These are phyloP conservation scores for Drosophila carrolli DNA, from an alignment of 1,140 invertebrate genomes.

Conservation along the genomic window DNA sequence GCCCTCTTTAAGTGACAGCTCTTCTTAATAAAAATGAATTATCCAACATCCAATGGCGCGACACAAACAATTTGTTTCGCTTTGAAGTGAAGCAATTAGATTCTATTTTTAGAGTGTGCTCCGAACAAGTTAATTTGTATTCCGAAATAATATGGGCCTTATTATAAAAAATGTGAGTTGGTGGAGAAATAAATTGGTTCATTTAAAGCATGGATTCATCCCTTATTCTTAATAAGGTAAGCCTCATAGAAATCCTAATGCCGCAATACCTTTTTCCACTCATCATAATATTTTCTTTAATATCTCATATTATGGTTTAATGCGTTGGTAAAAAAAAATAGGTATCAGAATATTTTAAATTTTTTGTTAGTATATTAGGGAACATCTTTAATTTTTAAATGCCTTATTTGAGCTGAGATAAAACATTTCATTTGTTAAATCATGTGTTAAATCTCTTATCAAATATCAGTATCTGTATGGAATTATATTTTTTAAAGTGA, in stretches of 20 bases:
- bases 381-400: too few relatives aligned
- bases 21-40: slow-evolving; percentile 50
- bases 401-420: too few relatives aligned
- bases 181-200: slow-evolving; percentile 4
- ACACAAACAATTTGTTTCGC: slow-evolving; percentile 42
- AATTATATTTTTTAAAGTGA: background rate
- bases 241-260: too few relatives aligned
- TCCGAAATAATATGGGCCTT: slow-evolving; percentile 18
- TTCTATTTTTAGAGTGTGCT: slow-evolving; percentile 38
- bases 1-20: slow-evolving; percentile 43
- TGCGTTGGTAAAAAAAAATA: too few relatives aligned
- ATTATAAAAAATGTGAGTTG: slow-evolving; percentile 8
- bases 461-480: too few relatives aligned
- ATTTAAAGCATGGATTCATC: slow-evolving; percentile 10
- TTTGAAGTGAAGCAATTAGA: slow-evolving; percentile 33
- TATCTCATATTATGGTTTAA: too few relatives aligned
- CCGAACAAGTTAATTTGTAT: slow-evolving; percentile 27
- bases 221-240: background rate
- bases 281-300: too few relatives aligned
- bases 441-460: too few relatives aligned
- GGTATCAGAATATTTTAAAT: too few relatives aligned
- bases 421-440: too few relatives aligned
- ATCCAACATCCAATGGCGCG: slow-evolving; percentile 39
- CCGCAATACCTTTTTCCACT: too few relatives aligned
- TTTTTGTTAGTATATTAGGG: too few relatives aligned